Conservation (phyloP, 2,113 vertebrate genomes). For the Symphodus melops region DNA sequence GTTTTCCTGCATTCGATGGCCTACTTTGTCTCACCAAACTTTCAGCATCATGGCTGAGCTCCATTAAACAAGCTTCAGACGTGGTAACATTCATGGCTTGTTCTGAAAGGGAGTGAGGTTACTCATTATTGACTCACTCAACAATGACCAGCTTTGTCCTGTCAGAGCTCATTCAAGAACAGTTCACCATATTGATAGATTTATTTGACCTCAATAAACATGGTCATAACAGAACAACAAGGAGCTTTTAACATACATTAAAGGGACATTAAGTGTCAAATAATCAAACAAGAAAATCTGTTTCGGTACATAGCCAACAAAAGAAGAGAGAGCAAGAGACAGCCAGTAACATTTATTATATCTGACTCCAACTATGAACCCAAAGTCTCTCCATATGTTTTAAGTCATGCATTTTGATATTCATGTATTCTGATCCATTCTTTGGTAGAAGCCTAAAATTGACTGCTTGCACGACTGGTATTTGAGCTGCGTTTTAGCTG, state of each 20-base stretch:
- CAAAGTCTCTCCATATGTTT: slow-evolving; percentile 31
- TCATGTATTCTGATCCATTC: slow-evolving; percentile 63
- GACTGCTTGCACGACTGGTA: slow-evolving; percentile 52
- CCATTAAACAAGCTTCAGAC: slow-evolving; percentile 15
- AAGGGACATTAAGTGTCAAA: slow-evolving; percentile 23
- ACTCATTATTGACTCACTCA: slow-evolving; percentile 23
- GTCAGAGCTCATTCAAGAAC: slow-evolving; percentile 29
- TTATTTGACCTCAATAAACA: slow-evolving; percentile 52
- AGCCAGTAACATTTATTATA: slow-evolving; percentile 23
- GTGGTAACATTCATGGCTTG: slow-evolving; percentile 36
- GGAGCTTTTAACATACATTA: slow-evolving; percentile 13
- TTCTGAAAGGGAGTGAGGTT: slow-evolving; percentile 29
- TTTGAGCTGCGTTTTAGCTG: slow-evolving; percentile 60
- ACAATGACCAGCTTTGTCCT: slow-evolving; percentile 44
- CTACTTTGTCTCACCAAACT: slow-evolving; percentile 63
- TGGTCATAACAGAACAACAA: slow-evolving; percentile 39
- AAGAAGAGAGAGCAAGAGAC: slow-evolving; percentile 1
- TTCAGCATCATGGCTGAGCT: slow-evolving; percentile 22
- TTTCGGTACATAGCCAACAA: not conserved
- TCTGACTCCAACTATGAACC: slow-evolving; percentile 10
- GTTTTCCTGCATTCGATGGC: slow-evolving; percentile 56
- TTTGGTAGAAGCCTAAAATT: slow-evolving; percentile 31
- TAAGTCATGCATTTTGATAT: slow-evolving; percentile 49
- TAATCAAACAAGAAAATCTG: slow-evolving; percentile 6
- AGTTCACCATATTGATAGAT: slow-evolving; percentile 52